These are phyloP conservation scores for Dendrolimus punctatus DNA, from an alignment of 1,140 invertebrate species.

Conservation along the genomic window DNA sequence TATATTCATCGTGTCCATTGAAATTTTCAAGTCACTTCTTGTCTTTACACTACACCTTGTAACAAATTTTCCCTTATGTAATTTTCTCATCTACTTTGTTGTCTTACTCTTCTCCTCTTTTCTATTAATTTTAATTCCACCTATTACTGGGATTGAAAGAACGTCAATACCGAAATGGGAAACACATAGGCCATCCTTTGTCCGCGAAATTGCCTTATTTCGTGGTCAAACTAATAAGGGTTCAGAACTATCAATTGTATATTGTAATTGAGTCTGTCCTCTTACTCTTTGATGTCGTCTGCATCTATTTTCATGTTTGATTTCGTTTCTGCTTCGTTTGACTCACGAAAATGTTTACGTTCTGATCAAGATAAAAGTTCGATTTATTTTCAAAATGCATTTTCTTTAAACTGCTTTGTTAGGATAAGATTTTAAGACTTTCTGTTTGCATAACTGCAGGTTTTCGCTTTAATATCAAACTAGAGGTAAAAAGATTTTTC, in stretches of 20 bases:
- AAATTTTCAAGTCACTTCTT: too few species aligned
- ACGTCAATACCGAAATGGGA: not conserved
- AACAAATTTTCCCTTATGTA: too few species aligned
- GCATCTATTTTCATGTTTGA: slow-evolving; percentile 30
- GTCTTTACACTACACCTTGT: too few species aligned
- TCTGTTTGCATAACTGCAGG: not conserved
- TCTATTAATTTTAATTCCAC: too few species aligned
- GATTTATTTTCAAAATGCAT: slow-evolving; percentile 6
- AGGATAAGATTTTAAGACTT: too few species aligned
- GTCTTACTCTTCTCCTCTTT: too few species aligned
- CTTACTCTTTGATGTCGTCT: slow-evolving; percentile 54
- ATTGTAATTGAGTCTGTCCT: slow-evolving; percentile 51
- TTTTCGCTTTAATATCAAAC: not conserved
- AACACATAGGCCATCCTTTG: slow-evolving; percentile 52
- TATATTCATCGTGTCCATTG: too few species aligned
- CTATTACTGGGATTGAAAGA: too few species aligned
- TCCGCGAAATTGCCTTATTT: slow-evolving; percentile 64
- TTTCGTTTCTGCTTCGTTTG: slow-evolving; percentile 30
- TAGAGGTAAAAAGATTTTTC: too few species aligned
- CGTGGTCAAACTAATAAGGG: slow-evolving; percentile 54
- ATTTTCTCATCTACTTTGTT: too few species aligned
- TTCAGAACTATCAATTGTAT: slow-evolving; percentile 53
- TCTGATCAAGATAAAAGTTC: slow-evolving; percentile 13
- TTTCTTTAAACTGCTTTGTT: too few species aligned
- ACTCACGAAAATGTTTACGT: slow-evolving; percentile 21